Percentiles rank a stretch among this genome's conserved stretches.
phyloP scores from a whole-genome alignment of 35 echinoderm and acorn worm genomes.

The Stichopus chloronotus region DNA sequence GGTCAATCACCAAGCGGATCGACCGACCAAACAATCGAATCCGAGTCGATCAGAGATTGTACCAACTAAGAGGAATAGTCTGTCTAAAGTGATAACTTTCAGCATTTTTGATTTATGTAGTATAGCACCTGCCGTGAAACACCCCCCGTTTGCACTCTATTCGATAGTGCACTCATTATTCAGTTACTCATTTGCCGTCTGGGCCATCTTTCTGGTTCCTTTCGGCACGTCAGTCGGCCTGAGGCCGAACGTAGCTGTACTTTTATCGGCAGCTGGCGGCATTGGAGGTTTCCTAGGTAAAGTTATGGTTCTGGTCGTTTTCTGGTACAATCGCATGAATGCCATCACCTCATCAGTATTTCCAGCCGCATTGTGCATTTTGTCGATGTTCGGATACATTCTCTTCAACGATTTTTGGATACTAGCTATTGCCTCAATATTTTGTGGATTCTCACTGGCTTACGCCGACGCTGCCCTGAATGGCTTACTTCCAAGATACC shows the following conservation, averaged over 20 bases:
- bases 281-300: slow-evolving; percentile 27
- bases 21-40: too few species aligned
- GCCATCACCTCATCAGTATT: neutral
- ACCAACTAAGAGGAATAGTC: neutral
- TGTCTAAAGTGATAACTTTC: neutral
- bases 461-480: neutral
- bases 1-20: neutral
- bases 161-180: neutral
- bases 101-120: neutral
- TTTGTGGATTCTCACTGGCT: slow-evolving; percentile 30
- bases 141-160: slow-evolving; percentile 11
- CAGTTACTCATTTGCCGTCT: slow-evolving; percentile 11
- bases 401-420: neutral
- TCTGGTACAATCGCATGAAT: slow-evolving; percentile 6
- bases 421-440: neutral
- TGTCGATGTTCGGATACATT: neutral
- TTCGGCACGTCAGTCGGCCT: neutral
- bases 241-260: neutral
- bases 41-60: neutral
- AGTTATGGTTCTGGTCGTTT: neutral
- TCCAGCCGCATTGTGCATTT: neutral
- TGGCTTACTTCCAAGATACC: neutral
- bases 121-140: neutral
- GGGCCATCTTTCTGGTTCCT: slow-evolving; percentile 33
- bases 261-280: slow-evolving; percentile 17